Evolutionary conservation across 2,113 vertebrate genomes (phyloP), one percentile per base, ranked within the genome.

Genomic region (Dromas ardeola): DNA sequence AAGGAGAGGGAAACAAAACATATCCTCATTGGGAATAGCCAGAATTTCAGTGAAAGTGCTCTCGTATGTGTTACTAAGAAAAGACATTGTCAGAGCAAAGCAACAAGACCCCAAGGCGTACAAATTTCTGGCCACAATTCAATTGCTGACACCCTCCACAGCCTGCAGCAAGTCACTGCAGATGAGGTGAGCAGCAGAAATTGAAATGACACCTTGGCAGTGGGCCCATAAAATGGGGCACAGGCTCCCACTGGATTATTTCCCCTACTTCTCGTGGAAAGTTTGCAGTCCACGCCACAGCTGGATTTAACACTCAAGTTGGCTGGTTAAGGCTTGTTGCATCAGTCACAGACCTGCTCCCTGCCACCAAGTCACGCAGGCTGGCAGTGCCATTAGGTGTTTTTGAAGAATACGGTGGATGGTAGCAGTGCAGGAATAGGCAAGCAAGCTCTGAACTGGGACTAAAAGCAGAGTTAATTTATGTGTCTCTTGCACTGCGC

Each of bases 131-230:
- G 55, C 18, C 38, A 36, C 45, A 7, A 1, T 18, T 43, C 1
- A 1, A 11, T 34, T 0, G 0, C 45, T 47, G 20, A 34, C 9
- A 81, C 66, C 58, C n/a, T 77, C 36, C 71, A 6, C 52, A 84
- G 76, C 76, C 82, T 66, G 81, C 23, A 87, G 61, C 65, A 27
- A 78, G 59, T 13, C 26, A 14, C 36, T 82, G 15, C 40, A 17
- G 81, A 52, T 8, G 56, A 59, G 49, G 36, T 2, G 32, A 66
- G 62, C 8, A 59, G 43, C 61, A 26, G 56, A 52, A 45, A 38
- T 76, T 79, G 29, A 38, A 80, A 14, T 8, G 58, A 10, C 32
- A 47, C 40, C 42, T 56, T 86, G 86, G 63, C 71, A 49, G 11
- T 4, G 15, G 30, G 59, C 25, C 32, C 30, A 1, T 11, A 59